phyloP scores from a whole-genome alignment of 1,140 invertebrate genomes.

The Mylabris phalerata region DNA sequence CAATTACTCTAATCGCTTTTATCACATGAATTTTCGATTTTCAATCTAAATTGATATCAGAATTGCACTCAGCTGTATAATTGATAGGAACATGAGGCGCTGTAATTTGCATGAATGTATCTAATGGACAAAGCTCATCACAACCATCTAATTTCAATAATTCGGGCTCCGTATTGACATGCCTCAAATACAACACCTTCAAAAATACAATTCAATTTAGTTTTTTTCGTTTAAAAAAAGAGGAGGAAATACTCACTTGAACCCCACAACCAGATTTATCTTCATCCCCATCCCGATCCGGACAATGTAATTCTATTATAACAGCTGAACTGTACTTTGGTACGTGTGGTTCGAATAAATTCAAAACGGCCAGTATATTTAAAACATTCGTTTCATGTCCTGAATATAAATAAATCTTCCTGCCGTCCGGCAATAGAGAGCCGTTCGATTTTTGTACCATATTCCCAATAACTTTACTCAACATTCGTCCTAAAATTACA shows the following conservation, averaged over 20 bases:
- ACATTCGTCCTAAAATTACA: slow-evolving; percentile 26
- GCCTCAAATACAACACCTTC: slow-evolving; percentile 22
- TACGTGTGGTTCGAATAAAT: slow-evolving; percentile 49
- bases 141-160: slow-evolving; percentile 22
- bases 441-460: slow-evolving; percentile 20
- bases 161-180: slow-evolving; percentile 19
- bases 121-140: slow-evolving; percentile 20
- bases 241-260: not conserved
- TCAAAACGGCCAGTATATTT: slow-evolving; percentile 50
- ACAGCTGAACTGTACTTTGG: slow-evolving; percentile 39
- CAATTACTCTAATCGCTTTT: not conserved
- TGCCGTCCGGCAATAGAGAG: slow-evolving; percentile 8
- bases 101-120: slow-evolving; percentile 23
- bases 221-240: no score
- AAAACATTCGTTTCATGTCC: slow-evolving; percentile 66
- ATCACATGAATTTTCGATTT: not conserved
- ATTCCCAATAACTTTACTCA: slow-evolving; percentile 27
- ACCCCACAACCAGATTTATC: not conserved
- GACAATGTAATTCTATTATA: slow-evolving; percentile 34
- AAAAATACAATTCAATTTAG: not conserved
- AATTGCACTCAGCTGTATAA: slow-evolving; percentile 30
- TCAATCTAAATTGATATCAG: slow-evolving; percentile 22
- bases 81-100: slow-evolving; percentile 23
- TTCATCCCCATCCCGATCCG: not conserved
- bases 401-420: slow-evolving; percentile 47